A percentile compares a stretch with the other conserved stretches of the same genome.
Evolutionary conservation across 2,888 invertebrate genomes (phyloP).

Genomic region (Callosobruchus maculatus): DNA sequence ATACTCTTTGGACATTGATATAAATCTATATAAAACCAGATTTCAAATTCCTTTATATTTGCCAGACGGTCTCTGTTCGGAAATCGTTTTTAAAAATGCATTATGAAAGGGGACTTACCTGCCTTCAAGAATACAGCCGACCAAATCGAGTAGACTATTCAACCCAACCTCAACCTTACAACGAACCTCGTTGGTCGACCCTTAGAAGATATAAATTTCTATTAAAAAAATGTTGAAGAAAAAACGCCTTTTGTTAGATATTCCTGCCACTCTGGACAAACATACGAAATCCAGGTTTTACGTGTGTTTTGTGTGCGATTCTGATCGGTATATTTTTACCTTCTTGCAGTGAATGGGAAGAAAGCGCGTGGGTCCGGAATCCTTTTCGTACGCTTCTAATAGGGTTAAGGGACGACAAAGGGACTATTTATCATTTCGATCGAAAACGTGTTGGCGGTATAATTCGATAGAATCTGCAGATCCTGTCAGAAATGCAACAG

Average conservation of each 20-base stretch:
- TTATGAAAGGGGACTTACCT: slow-evolving; percentile 24
- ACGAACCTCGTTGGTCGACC: not conserved
- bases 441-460: slow-evolving; percentile 17
- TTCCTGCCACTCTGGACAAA: slow-evolving; percentile 25
- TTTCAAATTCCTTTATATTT: slow-evolving; percentile 23
- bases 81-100: slow-evolving; percentile 16
- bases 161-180: not conserved
- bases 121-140: slow-evolving; percentile 15
- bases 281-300: slow-evolving; percentile 14
- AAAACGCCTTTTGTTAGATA: slow-evolving; percentile 3
- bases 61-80: slow-evolving; percentile 18
- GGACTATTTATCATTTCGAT: slow-evolving; percentile 23
- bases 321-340: slow-evolving; percentile 3
- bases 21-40: slow-evolving; percentile 29
- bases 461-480: slow-evolving; percentile 16
- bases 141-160: slow-evolving; percentile 8
- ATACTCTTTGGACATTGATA: slow-evolving; percentile 20
- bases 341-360: not conserved
- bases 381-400: slow-evolving; percentile 24
- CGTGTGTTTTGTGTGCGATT: slow-evolving; percentile 14
- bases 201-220: not conserved
- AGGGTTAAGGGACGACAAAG: slow-evolving; percentile 20
- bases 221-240: not conserved
- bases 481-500: slow-evolving; percentile 17
- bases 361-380: slow-evolving; percentile 9